Evolutionary conservation across 2,888 invertebrate genomes (phyloP), one percentile per base, ranked within the genome.

Genomic region (Spisula solida): DNA sequence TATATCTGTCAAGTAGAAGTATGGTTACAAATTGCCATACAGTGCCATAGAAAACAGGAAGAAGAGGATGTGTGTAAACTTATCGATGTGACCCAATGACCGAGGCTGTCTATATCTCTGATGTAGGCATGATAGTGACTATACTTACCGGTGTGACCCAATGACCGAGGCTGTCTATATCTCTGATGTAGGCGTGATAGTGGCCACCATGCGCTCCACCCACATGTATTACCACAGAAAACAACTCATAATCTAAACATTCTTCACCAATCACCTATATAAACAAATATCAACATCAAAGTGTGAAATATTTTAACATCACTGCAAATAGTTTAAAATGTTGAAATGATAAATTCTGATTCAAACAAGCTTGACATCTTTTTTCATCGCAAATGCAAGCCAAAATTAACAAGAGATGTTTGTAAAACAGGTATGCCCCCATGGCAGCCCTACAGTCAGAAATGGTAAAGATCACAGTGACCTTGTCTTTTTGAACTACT

Each of bases 81-180:
- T 92, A 96, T 96, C 16, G 96, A 96, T 82, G 94, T 92, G 14
- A 94, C 92, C 97, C 97, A 97, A 31, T 93, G 94, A 8, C 96
- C 97, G 1, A 96, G 93, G 31, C 90, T 88, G 91, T 97, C 96
- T 20, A 96, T 93, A 93, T 97, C 97, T 88, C 96, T 93, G 66
- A 97, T 96, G 92, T 96, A 96, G 60, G 96, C 96, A 89, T 96
- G 96, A 89, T 97, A 97, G 93, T 97, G 97, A n/a, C n/a, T n/a
- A 56, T 48, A 93, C 95, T 94, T 92, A 96, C 96, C 16, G 96
- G 96, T 82, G 94, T 92, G 14, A 94, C 92, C 97, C 97, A 97
- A 31, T 93, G 94, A 8, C 96, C 97, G 1, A 96, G 93, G 31
- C 90, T 88, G 91, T 97, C 96, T 20, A 96, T 93, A 93, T 97